Conservation (phyloP, 2,888 invertebrate genomes). For the Fragum sueziense region DNA sequence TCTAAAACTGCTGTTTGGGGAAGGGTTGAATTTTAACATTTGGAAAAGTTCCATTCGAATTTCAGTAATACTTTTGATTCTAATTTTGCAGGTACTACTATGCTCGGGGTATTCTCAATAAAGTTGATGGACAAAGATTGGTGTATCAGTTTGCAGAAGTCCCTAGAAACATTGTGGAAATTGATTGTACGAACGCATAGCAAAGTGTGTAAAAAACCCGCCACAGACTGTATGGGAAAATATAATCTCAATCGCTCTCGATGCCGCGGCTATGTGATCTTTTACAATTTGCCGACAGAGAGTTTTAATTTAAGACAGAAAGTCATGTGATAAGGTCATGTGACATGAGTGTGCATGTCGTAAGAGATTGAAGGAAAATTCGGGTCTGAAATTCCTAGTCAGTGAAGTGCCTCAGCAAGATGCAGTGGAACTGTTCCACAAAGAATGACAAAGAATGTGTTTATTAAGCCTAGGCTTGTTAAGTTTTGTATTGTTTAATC, state of each 20-base stretch:
- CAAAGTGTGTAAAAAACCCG: background rate
- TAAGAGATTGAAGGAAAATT: background rate
- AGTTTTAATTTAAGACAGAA: background rate
- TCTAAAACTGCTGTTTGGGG: too few relatives aligned
- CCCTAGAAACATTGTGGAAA: constrained; percentile 98
- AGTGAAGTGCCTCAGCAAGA: background rate
- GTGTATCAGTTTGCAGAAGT: constrained; percentile 99
- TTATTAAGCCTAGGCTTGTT: too few relatives aligned
- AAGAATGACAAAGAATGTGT: background rate
- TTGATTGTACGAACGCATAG: constrained; percentile 88
- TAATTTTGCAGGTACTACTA: constrained; percentile 91
- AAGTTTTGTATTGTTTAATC: too few relatives aligned
- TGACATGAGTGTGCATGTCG: background rate
- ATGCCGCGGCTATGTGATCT: constrained; percentile 11
- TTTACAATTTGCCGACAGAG: background rate
- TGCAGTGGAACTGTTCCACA: background rate
- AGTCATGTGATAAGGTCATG: background rate
- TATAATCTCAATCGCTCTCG: constrained; percentile 10
- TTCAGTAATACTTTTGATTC: too few relatives aligned
- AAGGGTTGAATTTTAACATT: too few relatives aligned
- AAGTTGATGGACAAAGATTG: constrained; percentile 99
- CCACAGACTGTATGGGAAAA: background rate
- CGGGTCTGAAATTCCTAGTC: constrained; percentile 26
- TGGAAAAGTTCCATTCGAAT: too few relatives aligned
- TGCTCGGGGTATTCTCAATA: constrained; percentile 98